Evolutionary conservation across 2,888 invertebrate species (phyloP), one percentile per base, ranked within the genome.

Genomic region (Meteorus cinctellus): DNA sequence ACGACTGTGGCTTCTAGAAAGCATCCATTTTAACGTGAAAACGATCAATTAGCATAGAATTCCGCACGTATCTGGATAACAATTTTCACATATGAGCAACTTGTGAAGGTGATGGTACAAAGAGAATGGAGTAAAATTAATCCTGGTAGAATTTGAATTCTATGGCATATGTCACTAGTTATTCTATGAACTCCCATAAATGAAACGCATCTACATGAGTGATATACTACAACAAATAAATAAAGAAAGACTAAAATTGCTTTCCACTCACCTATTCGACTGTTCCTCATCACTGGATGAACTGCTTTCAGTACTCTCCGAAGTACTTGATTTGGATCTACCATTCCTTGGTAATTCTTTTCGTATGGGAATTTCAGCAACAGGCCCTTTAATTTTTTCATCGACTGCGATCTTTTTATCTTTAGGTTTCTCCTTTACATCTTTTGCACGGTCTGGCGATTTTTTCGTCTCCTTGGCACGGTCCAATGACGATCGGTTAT

Each of bases 271-370:
- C 89, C 87, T 88, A 65, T 82, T 76, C 72, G 85, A 79, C 72
- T 85, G 85, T 75, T 89, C 89, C 77, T 87, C 89, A 80, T 89
- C 88, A 80, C 87, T 88, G 79, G 88, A 87, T 77, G 89, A 87
- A 84, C 86, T 87, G 83, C 88, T 88, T 73, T 88, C 88, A 81
- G 88, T 89, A 83, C 89, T 89, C 80, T 88, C 87, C 78, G 88
- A 86, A 83, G 89, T 89, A 83, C 87, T 89, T 48, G 89, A 89
- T 77, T 89, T 88, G 74, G 89, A 89, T 77, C 89, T 83, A 81
- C 88, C 89, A 76, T 89, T 89, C 77, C 89, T n/a, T 24, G 19
- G 85, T 69, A 88, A 81, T 76, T 88, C 89, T 80, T 88, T 88
- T 78, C 87, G 84, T 79, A 83, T 72, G 80, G 85, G 82, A 76